phyloP scores from a whole-genome alignment of 1,140 invertebrate genomes.

The Trichogramma pretiosum region DNA sequence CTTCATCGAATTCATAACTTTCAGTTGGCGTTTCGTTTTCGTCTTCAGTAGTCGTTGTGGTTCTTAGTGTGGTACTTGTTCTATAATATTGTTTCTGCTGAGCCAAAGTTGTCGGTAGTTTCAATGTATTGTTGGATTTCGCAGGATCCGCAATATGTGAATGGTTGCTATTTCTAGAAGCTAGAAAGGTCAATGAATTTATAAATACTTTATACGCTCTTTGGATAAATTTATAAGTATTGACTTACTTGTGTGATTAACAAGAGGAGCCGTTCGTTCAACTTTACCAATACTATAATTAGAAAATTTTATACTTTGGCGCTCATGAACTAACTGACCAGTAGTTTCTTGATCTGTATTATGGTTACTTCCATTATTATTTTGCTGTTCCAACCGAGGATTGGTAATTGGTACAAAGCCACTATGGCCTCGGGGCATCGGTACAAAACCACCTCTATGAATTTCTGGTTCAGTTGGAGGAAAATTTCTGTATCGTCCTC shows the following conservation, averaged over 20 bases:
- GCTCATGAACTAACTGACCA: slow-evolving; percentile 15
- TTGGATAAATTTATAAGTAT: too few relatives aligned
- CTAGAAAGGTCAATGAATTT: too few relatives aligned
- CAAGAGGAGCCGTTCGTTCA: slow-evolving; percentile 22
- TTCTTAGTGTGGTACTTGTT: too few relatives aligned
- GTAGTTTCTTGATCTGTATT: not conserved
- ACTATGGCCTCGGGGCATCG: slow-evolving; percentile 57
- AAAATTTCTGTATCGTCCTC: slow-evolving; percentile 32
- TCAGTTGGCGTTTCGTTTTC: too few relatives aligned
- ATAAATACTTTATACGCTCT: too few relatives aligned
- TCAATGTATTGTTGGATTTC: too few relatives aligned
- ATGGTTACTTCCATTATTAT: not conserved
- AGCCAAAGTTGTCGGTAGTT: too few relatives aligned
- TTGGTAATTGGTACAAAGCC: slow-evolving; percentile 62
- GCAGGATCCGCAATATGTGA: too few relatives aligned
- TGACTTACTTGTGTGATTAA: slow-evolving; percentile 3
- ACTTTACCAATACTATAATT: slow-evolving; percentile 30
- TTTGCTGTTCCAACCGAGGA: slow-evolving; percentile 33
- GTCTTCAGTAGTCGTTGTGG: too few relatives aligned
- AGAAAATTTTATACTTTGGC: slow-evolving; percentile 21
- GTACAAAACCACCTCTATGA: slow-evolving; percentile 63
- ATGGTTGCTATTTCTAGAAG: too few relatives aligned
- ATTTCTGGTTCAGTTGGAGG: slow-evolving; percentile 53
- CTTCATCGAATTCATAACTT: too few relatives aligned
- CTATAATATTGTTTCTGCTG: too few relatives aligned